phyloP scores from a whole-genome alignment of 2,113 vertebrate genomes.

The Apteryx mantelli region DNA sequence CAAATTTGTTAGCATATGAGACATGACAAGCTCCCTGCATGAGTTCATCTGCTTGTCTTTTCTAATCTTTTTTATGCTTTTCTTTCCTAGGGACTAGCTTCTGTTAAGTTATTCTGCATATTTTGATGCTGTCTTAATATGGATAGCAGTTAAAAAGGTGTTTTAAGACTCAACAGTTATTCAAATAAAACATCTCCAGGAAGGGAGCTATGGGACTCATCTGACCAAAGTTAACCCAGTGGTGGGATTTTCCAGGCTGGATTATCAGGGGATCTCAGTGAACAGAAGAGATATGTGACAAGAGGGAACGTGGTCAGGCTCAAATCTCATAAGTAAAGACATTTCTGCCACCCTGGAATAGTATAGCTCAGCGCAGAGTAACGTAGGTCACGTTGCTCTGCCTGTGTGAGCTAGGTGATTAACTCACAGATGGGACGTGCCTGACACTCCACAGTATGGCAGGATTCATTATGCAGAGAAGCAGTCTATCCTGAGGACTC shows the following conservation, averaged over 20 bases:
- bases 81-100: conserved; percentile 8
- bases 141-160: conserved; percentile 4
- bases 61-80: conserved; percentile 48
- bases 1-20: conserved; percentile 54
- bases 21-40: conserved; percentile 47
- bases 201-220: neutral
- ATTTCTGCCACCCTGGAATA: neutral
- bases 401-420: accelerated
- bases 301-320: neutral
- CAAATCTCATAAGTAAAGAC: too few relatives aligned
- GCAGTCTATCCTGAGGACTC: neutral
- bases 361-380: neutral
- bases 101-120: conserved; percentile 1
- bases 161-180: neutral
- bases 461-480: neutral
- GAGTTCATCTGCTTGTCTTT: conserved; percentile 56
- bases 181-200: neutral
- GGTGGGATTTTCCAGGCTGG: neutral
- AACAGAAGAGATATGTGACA: neutral
- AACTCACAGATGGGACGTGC: neutral
- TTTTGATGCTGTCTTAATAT: conserved; percentile 26
- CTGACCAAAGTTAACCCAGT: neutral
- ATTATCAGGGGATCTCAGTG: neutral
- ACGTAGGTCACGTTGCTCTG: accelerated
- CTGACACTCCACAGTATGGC: accelerated